Conservation (phyloP, 2,888 invertebrate genomes). For the Caenorhabditis virilis region DNA sequence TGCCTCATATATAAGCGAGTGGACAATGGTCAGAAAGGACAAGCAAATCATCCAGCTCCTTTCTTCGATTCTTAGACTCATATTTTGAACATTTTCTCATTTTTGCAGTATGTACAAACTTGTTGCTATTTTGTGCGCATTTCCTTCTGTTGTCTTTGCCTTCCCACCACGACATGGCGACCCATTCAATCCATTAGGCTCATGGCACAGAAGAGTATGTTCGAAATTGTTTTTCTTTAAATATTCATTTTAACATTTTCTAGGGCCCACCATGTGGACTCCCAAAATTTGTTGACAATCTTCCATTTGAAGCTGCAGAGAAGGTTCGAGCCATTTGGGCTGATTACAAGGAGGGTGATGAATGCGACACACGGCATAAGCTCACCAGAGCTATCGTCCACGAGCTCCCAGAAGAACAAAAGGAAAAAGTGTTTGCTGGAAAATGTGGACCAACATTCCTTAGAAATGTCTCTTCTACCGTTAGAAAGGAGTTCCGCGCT, state of each 20-base stretch:
- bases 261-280: slow-evolving; percentile 58
- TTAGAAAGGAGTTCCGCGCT: slow-evolving; percentile 58
- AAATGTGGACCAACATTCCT: slow-evolving; percentile 64
- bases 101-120: slow-evolving; percentile 18
- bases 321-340: slow-evolving; percentile 61
- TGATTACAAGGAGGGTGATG: slow-evolving; percentile 59
- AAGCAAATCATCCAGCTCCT: slow-evolving; percentile 1
- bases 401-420: slow-evolving; percentile 50
- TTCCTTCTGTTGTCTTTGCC: slow-evolving; percentile 30
- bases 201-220: slow-evolving; percentile 58
- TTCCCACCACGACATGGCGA: slow-evolving; percentile 53
- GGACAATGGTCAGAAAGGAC: slow-evolving; percentile 11
- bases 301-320: slow-evolving; percentile 56
- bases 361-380: slow-evolving; percentile 53
- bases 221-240: background rate
- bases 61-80: slow-evolving; percentile 1
- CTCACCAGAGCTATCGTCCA: slow-evolving; percentile 51
- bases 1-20: slow-evolving; percentile 10
- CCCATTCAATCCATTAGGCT: slow-evolving; percentile 63
- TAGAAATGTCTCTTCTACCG: slow-evolving; percentile 49
- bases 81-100: slow-evolving; percentile 11
- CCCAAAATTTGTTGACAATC: slow-evolving; percentile 54
- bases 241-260: slow-evolving; percentile 7
- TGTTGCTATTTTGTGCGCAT: slow-evolving; percentile 16
- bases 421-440: slow-evolving; percentile 60